Evolutionary conservation across 2,888 invertebrate genomes (phyloP).

Genomic region (Lasioglossum oenotherae): DNA sequence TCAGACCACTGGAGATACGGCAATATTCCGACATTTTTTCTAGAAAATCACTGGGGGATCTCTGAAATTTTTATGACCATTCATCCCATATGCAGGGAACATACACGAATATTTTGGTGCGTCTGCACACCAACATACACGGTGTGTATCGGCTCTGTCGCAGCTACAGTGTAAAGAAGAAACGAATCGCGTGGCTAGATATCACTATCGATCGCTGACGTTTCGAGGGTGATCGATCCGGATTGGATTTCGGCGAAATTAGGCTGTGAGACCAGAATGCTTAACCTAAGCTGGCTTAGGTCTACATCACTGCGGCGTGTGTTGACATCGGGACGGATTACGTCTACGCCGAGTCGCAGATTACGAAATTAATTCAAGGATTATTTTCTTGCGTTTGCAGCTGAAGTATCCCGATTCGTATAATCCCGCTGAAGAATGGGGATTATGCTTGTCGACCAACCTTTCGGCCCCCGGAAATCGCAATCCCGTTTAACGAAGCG

Average conservation of each 20-base stretch:
- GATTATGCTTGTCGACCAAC: background rate
- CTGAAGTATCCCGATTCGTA: conserved; percentile 10
- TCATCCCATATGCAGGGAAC: background rate
- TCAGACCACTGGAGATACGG: background rate
- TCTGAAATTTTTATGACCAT: background rate
- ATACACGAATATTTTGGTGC: no score
- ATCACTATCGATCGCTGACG: background rate
- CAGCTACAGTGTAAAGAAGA: no score
- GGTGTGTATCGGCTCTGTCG: no score
- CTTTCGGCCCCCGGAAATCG: background rate
- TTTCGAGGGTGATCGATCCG: background rate
- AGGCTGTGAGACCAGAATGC: background rate
- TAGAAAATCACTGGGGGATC: background rate
- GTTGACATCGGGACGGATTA: conserved; percentile 8
- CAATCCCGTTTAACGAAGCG: background rate
- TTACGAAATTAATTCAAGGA: background rate
- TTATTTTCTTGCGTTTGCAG: background rate
- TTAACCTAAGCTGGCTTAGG: background rate
- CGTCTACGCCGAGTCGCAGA: background rate
- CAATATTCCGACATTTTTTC: background rate
- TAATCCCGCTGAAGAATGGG: conserved; percentile 1
- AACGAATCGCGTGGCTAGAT: background rate
- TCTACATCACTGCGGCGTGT: background rate
- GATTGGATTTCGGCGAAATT: background rate
- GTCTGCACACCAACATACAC: no score